A percentile compares a stretch with the other conserved stretches of the same genome.
Conservation (phyloP, 2,888 invertebrate species). For the Zonitis immaculata region DNA sequence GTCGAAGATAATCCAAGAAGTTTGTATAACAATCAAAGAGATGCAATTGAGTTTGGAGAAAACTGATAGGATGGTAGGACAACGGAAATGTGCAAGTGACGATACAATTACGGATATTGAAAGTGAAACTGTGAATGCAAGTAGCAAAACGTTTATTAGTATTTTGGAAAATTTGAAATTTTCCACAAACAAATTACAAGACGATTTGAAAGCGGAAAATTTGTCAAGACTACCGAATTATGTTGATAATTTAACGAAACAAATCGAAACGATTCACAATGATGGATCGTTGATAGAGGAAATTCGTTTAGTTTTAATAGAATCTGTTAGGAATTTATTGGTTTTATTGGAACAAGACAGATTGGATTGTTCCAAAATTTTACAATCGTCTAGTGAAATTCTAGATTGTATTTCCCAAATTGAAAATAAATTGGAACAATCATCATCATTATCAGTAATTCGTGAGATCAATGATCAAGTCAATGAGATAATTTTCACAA, state of each 20-base stretch:
- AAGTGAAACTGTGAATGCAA: conserved; percentile 33
- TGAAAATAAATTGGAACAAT: conserved; percentile 23
- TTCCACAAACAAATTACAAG: conserved; percentile 15
- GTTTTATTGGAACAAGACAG: conserved; percentile 46
- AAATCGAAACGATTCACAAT: conserved; percentile 38
- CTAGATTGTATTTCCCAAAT: conserved; percentile 38
- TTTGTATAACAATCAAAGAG: conserved; percentile 57
- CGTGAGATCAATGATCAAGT: conserved; percentile 46
- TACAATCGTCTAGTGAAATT: conserved; percentile 41
- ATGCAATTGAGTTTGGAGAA: conserved; percentile 53
- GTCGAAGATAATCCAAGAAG: conserved; percentile 47
- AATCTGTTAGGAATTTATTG: conserved; percentile 58
- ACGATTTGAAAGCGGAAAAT: conserved; percentile 37
- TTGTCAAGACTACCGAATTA: conserved; percentile 37
- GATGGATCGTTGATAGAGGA: conserved; percentile 41
- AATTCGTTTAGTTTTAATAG: conserved; percentile 55
- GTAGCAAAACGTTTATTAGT: conserved; percentile 1
- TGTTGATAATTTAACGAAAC: conserved; percentile 35
- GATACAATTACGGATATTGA: conserved; percentile 25
- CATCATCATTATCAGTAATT: conserved; percentile 37
- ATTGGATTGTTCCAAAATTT: too few species aligned
- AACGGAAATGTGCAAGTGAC: too few species aligned
- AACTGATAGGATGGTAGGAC: conserved; percentile 31
- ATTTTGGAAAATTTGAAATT: conserved; percentile 6
- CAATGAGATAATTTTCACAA: conserved; percentile 42